Percentiles rank a stretch among this genome's conserved stretches.
phyloP scores from a whole-genome alignment of 2,113 vertebrate genomes.

The Oxyura jamaicensis region DNA sequence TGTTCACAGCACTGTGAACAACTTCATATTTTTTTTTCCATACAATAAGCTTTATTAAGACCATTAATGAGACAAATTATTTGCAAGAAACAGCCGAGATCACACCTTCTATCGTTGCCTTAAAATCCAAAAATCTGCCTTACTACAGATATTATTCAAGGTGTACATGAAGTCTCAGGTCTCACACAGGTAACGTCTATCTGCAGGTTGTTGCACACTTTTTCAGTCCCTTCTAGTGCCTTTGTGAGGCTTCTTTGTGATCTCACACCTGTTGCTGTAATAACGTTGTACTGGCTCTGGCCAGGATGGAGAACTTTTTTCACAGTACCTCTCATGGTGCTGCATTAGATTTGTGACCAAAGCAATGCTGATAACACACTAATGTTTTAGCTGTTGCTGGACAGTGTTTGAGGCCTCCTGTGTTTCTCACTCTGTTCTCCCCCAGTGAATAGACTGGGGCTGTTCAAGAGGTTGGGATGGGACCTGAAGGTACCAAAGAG shows the following conservation, averaged over 20 bases:
- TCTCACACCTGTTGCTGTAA: not conserved
- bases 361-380: too few relatives aligned
- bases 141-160: not conserved
- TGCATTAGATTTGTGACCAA: too few relatives aligned
- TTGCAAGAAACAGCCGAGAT: slow-evolving; percentile 36
- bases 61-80: slow-evolving; percentile 19
- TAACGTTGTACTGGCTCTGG: not conserved
- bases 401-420: too few relatives aligned
- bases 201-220: not conserved
- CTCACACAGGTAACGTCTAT: too few relatives aligned
- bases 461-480: too few relatives aligned
- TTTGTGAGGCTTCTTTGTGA: not conserved
- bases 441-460: too few relatives aligned
- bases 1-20: not conserved
- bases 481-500: too few relatives aligned
- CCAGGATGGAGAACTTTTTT: too few relatives aligned
- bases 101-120: slow-evolving; percentile 69
- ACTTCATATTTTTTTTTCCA: not conserved
- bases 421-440: too few relatives aligned
- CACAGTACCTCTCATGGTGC: too few relatives aligned
- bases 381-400: too few relatives aligned
- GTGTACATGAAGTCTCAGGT: not conserved
- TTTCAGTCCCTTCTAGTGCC: not conserved
- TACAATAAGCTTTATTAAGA: not conserved
- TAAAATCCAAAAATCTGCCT: slow-evolving; percentile 53